A percentile compares a stretch with the other conserved stretches of the same genome.
These are phyloP conservation scores for Tenthredo notha DNA, from an alignment of 2,888 invertebrate genomes.

Conservation along the genomic window DNA sequence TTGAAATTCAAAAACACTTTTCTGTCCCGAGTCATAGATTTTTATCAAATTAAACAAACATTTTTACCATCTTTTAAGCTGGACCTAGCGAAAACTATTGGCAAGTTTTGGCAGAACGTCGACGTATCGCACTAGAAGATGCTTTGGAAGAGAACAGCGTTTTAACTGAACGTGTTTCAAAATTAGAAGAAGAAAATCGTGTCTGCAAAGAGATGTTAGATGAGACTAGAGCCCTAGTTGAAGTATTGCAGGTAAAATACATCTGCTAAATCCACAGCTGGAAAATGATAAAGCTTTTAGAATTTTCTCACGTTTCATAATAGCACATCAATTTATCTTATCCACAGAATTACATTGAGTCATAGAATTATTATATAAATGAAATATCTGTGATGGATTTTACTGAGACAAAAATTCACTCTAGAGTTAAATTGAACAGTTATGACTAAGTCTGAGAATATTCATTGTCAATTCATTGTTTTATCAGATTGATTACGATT, in stretches of 20 bases:
- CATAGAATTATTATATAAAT: background rate
- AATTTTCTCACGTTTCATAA: background rate
- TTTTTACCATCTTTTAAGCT: conserved; percentile 70
- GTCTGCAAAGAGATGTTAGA: conserved; percentile 87
- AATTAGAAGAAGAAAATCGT: conserved; percentile 84
- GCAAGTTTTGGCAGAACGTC: conserved; percentile 87
- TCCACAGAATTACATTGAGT: background rate
- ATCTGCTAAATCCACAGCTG: background rate
- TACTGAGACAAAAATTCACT: background rate
- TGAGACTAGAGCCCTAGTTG: conserved; percentile 87
- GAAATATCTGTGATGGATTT: background rate
- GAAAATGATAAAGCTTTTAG: background rate
- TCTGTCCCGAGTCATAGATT: background rate
- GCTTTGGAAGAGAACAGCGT: conserved; percentile 86
- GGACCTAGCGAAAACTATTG: conserved; percentile 88
- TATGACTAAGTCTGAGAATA: background rate
- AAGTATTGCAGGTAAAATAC: conserved; percentile 84
- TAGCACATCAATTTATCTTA: background rate
- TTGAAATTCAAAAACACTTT: background rate
- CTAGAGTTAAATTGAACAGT: too few relatives aligned
- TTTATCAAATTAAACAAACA: background rate
- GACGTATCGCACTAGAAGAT: conserved; percentile 86
- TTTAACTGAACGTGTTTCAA: conserved; percentile 79
- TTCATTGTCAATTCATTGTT: background rate
- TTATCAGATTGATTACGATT: background rate